Evolutionary conservation across 2,113 vertebrate species (phyloP).

Genomic region (Megaptera novaeangliae): DNA sequence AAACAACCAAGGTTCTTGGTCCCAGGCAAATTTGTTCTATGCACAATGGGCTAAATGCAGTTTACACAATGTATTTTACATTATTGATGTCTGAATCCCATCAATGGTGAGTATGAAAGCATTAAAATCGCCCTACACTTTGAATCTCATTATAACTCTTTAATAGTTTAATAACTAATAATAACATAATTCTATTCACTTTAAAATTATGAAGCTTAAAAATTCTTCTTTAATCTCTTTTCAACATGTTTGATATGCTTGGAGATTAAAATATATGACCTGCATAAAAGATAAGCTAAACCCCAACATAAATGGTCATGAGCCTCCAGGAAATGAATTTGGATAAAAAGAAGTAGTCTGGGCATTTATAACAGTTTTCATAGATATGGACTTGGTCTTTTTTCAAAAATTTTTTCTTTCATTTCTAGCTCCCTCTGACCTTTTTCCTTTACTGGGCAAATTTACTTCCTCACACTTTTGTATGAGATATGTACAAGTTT

Average conservation of each 20-base stretch:
- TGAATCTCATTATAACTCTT: not conserved
- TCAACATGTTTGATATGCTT: not conserved
- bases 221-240: not conserved
- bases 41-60: not conserved
- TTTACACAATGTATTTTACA: not conserved
- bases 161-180: not conserved
- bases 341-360: not conserved
- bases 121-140: not conserved
- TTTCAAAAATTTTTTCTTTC: not conserved
- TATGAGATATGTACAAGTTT: not conserved
- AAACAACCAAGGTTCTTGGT: not conserved
- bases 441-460: conserved; percentile 10
- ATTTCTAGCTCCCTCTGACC: not conserved
- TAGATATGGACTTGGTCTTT: not conserved
- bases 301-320: not conserved
- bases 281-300: conserved; percentile 54
- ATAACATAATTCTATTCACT: conserved; percentile 23
- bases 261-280: conserved; percentile 32
- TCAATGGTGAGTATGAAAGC: not conserved
- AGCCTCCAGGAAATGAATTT: conserved; percentile 17
- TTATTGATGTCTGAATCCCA: not conserved
- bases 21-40: not conserved
- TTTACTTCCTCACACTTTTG: conserved; percentile 32
- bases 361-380: not conserved
- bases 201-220: not conserved